A percentile compares a stretch with the other conserved stretches of the same genome.
These are phyloP conservation scores for Campylomormyrus numenius DNA, from an alignment of 2,113 vertebrate genomes.

Conservation along the genomic window DNA sequence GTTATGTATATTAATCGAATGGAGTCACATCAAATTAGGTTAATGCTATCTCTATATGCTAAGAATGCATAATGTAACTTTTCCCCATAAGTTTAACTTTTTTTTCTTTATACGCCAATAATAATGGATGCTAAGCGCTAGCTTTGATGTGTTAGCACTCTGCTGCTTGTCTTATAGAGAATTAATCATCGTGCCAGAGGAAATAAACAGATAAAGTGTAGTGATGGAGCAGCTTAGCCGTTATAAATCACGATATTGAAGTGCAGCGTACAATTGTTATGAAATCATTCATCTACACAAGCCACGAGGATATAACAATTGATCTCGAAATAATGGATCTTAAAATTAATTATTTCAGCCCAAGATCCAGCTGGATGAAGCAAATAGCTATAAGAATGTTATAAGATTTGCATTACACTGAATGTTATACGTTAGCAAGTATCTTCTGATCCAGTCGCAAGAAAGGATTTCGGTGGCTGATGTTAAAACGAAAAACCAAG, in stretches of 20 bases:
- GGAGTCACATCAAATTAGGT: neutral
- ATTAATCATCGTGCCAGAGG: neutral
- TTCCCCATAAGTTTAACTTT: neutral
- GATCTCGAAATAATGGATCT: neutral
- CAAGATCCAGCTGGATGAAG: neutral
- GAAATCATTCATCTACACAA: neutral
- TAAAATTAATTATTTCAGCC: neutral
- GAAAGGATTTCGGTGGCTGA: neutral
- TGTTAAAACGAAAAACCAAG: neutral
- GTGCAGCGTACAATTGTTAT: neutral
- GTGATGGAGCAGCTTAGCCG: neutral
- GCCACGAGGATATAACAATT: neutral
- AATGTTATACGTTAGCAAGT: neutral
- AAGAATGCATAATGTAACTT: neutral
- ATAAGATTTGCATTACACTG: neutral
- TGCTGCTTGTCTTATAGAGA: neutral
- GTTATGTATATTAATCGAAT: neutral
- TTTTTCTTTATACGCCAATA: neutral
- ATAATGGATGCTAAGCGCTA: neutral
- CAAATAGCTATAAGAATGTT: neutral
- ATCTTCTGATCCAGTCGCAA: neutral
- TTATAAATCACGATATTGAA: conserved; percentile 2
- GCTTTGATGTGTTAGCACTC: neutral
- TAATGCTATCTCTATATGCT: neutral
- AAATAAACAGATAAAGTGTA: neutral